These are phyloP conservation scores for Hozukius guyotensis DNA, from an alignment of 2,797 vertebrate genomes.

Conservation along the genomic window DNA sequence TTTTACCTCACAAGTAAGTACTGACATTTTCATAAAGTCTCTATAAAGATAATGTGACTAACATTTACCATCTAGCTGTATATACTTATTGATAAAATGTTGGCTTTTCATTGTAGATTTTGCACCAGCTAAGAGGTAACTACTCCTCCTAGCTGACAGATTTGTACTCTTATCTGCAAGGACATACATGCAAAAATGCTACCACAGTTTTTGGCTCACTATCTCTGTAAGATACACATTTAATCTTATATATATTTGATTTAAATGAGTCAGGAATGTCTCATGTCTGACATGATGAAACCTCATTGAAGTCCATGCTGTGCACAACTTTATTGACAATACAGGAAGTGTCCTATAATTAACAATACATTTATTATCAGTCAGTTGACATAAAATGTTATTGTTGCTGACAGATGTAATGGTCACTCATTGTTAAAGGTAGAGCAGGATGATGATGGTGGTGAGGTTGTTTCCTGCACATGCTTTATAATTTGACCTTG, in stretches of 20 bases:
- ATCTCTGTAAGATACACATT: no score
- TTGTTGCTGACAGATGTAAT: background rate
- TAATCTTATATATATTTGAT: fast-evolving
- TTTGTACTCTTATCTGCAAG: background rate
- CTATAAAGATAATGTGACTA: fast-evolving
- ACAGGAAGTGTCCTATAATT: no score
- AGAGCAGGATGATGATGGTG: conserved; percentile 4
- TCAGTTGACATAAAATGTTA: fast-evolving
- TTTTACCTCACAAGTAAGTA: conserved; percentile 69
- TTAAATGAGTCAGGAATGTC: background rate
- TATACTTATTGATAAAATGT: no score
- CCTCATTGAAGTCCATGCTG: background rate
- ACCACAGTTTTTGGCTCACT: fast-evolving
- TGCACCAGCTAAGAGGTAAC: background rate
- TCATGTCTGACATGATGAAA: conserved; percentile 3
- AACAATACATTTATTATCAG: fast-evolving
- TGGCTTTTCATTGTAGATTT: background rate
- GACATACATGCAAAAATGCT: background rate
- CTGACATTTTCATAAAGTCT: background rate
- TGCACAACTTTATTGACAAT: background rate
- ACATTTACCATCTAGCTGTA: no score
- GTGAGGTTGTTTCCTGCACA: conserved; percentile 51
- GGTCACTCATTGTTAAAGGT: background rate
- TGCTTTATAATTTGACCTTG: conserved; percentile 83
- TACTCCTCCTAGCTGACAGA: background rate